Percentiles rank a stretch among this genome's conserved stretches.
Conservation (phyloP, 2,888 invertebrate genomes). For the Melinaea marsaeus region DNA sequence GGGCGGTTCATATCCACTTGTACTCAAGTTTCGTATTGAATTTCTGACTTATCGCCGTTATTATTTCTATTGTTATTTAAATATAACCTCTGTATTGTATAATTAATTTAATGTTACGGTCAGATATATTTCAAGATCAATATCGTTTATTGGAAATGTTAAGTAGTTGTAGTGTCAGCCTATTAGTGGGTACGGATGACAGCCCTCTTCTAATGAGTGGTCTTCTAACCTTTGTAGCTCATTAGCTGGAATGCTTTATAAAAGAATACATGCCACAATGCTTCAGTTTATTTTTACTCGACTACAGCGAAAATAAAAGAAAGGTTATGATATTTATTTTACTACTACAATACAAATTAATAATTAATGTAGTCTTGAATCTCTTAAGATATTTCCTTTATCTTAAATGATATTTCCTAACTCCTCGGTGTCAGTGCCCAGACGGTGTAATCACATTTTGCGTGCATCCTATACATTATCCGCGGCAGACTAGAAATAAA, state of each 20-base stretch:
- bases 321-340: neutral
- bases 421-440: neutral
- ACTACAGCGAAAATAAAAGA: neutral
- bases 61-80: neutral
- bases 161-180: conserved; percentile 34
- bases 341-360: neutral
- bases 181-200: conserved; percentile 33
- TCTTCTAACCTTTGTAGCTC: conserved; percentile 34
- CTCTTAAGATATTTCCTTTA: neutral
- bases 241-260: conserved; percentile 31
- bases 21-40: too few relatives aligned
- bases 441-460: conserved; percentile 7
- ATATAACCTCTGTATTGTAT: neutral
- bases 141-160: conserved; percentile 32
- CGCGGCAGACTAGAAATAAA: conserved; percentile 6
- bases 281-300: conserved; percentile 21
- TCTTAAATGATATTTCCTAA: conserved; percentile 2
- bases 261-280: conserved; percentile 23
- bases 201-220: conserved; percentile 32
- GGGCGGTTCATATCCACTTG: too few relatives aligned
- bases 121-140: conserved; percentile 18
- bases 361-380: neutral
- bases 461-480: conserved; percentile 6
- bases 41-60: too few relatives aligned
- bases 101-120: neutral